These are phyloP conservation scores for Phrynocephalus guinanensis DNA, from an alignment of 2,797 vertebrate genomes.

Conservation along the genomic window DNA sequence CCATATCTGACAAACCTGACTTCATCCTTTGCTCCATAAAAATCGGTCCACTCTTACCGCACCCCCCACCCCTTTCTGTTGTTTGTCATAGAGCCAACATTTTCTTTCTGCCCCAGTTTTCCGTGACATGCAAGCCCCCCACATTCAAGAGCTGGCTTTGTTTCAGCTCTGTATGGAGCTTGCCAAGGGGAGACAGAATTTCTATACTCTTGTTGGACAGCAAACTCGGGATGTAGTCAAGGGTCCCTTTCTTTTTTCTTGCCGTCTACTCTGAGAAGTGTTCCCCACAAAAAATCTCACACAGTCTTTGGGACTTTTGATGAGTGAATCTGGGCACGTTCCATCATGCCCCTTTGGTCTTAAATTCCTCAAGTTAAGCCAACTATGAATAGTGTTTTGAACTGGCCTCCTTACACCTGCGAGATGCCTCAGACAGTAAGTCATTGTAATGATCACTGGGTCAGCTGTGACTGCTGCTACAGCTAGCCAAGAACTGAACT, in stretches of 20 bases:
- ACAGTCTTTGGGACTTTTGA: slow-evolving; percentile 52
- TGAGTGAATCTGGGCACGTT: slow-evolving; percentile 51
- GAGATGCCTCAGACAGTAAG: slow-evolving; percentile 32
- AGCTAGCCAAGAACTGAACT: neutral
- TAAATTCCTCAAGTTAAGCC: slow-evolving; percentile 15
- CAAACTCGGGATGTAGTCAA: slow-evolving; percentile 65
- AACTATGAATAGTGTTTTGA: slow-evolving; percentile 19
- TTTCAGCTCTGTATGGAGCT: slow-evolving; percentile 54
- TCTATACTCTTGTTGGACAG: slow-evolving; percentile 59
- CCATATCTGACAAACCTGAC: neutral
- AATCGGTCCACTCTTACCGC: neutral
- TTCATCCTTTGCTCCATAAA: slow-evolving; percentile 12
- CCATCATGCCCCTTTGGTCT: slow-evolving; percentile 53
- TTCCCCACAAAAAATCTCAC: slow-evolving; percentile 56
- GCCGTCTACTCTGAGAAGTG: slow-evolving; percentile 48
- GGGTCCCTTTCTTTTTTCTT: slow-evolving; percentile 61
- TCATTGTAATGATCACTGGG: slow-evolving; percentile 34
- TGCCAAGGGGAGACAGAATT: slow-evolving; percentile 57
- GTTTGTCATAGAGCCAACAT: neutral
- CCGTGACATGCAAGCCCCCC: slow-evolving; percentile 29
- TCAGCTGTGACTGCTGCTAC: neutral
- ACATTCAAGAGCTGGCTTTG: slow-evolving; percentile 48
- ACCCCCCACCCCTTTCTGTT: neutral
- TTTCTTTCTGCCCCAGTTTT: slow-evolving; percentile 8
- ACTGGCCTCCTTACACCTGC: slow-evolving; percentile 59